phyloP scores from a whole-genome alignment of 2,888 invertebrate species.

The Drosophila mettleri region DNA sequence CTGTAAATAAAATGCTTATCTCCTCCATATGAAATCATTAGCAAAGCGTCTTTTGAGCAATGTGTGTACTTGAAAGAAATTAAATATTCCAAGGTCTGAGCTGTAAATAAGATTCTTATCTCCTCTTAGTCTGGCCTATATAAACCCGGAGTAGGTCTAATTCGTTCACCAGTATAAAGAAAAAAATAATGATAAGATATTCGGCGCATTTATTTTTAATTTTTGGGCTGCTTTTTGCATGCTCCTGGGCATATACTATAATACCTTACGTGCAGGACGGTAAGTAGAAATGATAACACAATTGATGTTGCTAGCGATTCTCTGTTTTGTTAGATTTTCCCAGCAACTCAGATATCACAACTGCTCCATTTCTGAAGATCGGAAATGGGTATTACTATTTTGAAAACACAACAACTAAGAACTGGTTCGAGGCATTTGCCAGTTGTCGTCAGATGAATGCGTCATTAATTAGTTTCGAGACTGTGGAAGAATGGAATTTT shows the following conservation, averaged over 20 bases:
- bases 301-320: too few species aligned
- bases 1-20: too few species aligned
- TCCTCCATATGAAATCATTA: too few species aligned
- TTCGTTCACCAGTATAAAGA: too few species aligned
- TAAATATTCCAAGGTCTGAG: too few species aligned
- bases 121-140: too few species aligned
- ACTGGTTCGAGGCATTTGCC: constrained; percentile 28
- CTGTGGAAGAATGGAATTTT: constrained; percentile 3
- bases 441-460: constrained; percentile 28
- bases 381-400: constrained; percentile 30
- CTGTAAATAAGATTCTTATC: too few species aligned
- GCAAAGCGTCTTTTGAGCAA: too few species aligned
- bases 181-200: neutral
- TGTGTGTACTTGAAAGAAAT: too few species aligned
- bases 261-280: neutral
- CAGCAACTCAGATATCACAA: neutral
- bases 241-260: constrained; percentile 1
- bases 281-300: neutral
- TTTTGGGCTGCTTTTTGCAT: neutral
- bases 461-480: constrained; percentile 18
- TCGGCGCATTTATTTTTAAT: neutral
- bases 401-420: neutral
- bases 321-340: neutral
- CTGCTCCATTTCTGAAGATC: constrained; percentile 15
- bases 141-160: too few species aligned